Evolutionary conservation across 2,888 invertebrate genomes (phyloP).

Genomic region (Limenitis arthemis): DNA sequence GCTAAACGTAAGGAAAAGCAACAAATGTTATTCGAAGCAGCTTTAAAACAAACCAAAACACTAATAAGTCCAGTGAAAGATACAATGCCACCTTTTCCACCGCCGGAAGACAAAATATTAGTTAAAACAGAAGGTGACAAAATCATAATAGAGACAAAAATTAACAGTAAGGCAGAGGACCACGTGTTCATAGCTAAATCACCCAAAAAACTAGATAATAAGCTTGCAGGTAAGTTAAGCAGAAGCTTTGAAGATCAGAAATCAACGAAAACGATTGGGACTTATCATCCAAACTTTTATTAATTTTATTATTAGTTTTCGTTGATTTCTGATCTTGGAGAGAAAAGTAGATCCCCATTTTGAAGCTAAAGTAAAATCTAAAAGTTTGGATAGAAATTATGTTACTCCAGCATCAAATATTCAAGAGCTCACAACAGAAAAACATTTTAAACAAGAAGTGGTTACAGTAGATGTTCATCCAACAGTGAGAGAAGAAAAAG

Average conservation of each 20-base stretch:
- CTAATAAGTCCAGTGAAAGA: conserved; percentile 82
- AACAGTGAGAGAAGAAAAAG: conserved; percentile 40
- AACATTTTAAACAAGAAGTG: conserved; percentile 64
- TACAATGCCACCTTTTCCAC: conserved; percentile 78
- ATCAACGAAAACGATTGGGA: conserved; percentile 69
- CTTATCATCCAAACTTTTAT: conserved; percentile 76
- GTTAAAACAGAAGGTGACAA: conserved; percentile 81
- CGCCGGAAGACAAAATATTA: conserved; percentile 80
- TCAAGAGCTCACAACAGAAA: conserved; percentile 46
- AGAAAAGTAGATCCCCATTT: conserved; percentile 73
- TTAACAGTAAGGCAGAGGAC: conserved; percentile 81
- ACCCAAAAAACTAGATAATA: conserved; percentile 78
- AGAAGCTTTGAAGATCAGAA: conserved; percentile 76
- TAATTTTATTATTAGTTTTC: conserved; percentile 69
- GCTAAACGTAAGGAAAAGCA: conserved; percentile 82
- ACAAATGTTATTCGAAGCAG: conserved; percentile 82
- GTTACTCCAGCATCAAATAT: conserved; percentile 48
- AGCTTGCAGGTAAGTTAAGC: conserved; percentile 70
- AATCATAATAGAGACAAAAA: conserved; percentile 80
- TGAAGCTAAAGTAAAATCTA: conserved; percentile 73
- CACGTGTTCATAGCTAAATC: conserved; percentile 83
- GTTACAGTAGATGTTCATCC: conserved; percentile 65
- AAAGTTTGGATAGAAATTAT: conserved; percentile 78
- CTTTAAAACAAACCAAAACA: conserved; percentile 82
- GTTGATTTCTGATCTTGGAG: no score